Conservation (phyloP, 2,888 invertebrate species). For the Oasisia sp. region DNA sequence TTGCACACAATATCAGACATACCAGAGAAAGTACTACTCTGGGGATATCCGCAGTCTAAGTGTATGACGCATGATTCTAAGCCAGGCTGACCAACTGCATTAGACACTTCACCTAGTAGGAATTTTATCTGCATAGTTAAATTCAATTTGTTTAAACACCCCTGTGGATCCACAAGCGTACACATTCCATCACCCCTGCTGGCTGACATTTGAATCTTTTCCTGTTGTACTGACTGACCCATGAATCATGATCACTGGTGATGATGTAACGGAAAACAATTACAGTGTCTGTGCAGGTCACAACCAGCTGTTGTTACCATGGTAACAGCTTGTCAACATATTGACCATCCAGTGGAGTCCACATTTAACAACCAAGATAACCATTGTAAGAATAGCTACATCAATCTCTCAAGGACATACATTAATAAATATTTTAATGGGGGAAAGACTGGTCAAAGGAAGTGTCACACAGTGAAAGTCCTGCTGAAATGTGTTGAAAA, state of each 20-base stretch:
- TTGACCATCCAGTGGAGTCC: background rate
- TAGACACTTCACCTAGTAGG: background rate
- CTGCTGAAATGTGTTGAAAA: background rate
- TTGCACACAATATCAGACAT: background rate
- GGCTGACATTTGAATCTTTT: background rate
- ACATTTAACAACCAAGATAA: background rate
- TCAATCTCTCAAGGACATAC: background rate
- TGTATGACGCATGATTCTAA: background rate
- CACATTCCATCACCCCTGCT: background rate
- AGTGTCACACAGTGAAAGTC: background rate
- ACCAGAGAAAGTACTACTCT: background rate
- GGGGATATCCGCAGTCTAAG: background rate
- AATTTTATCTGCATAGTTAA: background rate
- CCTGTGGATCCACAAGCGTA: background rate
- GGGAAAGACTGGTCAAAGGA: background rate
- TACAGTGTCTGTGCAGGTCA: background rate
- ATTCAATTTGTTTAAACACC: too few relatives aligned
- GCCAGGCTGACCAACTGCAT: background rate
- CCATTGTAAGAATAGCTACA: background rate
- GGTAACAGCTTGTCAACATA: background rate
- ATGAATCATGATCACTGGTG: background rate
- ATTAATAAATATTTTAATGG: background rate
- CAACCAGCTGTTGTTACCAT: background rate
- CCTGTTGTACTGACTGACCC: background rate
- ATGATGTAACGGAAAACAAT: background rate